Conservation (phyloP, 2,113 vertebrate genomes). For the Catharus minimus region DNA sequence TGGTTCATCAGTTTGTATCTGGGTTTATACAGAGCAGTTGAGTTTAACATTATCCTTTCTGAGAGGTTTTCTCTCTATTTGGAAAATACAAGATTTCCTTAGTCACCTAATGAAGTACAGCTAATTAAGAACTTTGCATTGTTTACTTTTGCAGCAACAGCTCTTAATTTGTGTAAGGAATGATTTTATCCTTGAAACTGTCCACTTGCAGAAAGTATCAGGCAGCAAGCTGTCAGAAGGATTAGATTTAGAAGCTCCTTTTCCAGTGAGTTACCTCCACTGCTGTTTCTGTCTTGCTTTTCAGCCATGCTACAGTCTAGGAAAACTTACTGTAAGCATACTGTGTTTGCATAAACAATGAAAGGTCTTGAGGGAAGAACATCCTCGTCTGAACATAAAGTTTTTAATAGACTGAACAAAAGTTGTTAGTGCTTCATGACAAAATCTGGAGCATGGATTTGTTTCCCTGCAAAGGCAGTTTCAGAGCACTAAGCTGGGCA, state of each 20-base stretch:
- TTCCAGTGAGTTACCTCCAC: neutral
- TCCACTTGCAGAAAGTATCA: neutral
- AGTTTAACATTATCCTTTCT: neutral
- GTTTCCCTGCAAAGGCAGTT: neutral
- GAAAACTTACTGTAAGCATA: neutral
- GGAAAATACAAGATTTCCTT: neutral
- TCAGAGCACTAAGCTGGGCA: neutral
- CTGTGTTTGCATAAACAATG: neutral
- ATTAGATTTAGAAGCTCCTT: neutral
- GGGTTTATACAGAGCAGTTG: neutral
- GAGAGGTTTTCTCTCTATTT: neutral
- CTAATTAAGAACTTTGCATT: neutral
- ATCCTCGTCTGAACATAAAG: neutral
- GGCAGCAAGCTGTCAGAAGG: neutral
- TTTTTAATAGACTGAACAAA: neutral
- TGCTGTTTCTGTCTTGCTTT: neutral
- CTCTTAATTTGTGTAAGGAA: neutral
- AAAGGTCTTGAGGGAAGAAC: neutral
- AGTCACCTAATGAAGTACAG: neutral
- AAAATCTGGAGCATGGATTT: neutral
- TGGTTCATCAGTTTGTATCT: neutral
- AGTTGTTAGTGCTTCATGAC: neutral
- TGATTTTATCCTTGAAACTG: neutral
- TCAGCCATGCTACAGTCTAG: neutral
- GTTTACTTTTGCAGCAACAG: neutral